Percentiles rank a stretch among this genome's conserved stretches.
Evolutionary conservation across 2,797 vertebrate genomes (phyloP).

Genomic region (Ctenopoma kingsleyae): DNA sequence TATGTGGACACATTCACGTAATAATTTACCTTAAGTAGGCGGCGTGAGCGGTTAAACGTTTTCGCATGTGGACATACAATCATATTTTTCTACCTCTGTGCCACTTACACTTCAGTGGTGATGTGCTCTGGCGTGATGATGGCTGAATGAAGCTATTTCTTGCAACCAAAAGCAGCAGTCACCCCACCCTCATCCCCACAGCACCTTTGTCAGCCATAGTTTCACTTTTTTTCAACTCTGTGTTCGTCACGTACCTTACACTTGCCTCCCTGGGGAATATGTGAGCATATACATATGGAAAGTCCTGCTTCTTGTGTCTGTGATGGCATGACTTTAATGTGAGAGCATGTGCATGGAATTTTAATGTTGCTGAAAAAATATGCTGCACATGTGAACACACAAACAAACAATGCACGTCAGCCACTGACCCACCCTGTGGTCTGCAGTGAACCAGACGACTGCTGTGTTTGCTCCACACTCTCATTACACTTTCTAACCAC

Average conservation of each 20-base stretch:
- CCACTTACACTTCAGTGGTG: not conserved
- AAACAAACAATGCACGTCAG: slow-evolving; percentile 22
- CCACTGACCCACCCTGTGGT: slow-evolving; percentile 37
- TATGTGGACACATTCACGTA: not conserved
- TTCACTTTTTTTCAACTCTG: not conserved
- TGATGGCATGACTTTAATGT: slow-evolving; percentile 16
- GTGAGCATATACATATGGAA: not conserved
- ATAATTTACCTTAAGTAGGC: not conserved
- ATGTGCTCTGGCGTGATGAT: slow-evolving; percentile 8
- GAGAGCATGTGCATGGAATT: slow-evolving; percentile 9
- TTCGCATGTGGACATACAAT: not conserved
- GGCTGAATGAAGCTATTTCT: slow-evolving; percentile 39
- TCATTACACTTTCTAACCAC: slow-evolving; percentile 52
- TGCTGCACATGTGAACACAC: not conserved
- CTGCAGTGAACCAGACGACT: slow-evolving; percentile 43
- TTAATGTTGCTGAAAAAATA: slow-evolving; percentile 8
- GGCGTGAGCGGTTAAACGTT: not conserved
- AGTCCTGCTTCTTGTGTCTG: not conserved
- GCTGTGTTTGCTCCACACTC: slow-evolving; percentile 46
- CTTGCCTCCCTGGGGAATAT: not conserved
- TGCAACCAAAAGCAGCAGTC: slow-evolving; percentile 17
- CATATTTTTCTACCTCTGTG: not conserved
- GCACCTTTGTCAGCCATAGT: slow-evolving; percentile 25
- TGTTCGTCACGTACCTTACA: not conserved
- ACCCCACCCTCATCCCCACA: slow-evolving; percentile 15